Conservation (phyloP, 2,888 invertebrate species). For the Leptinotarsa peninsularis region DNA sequence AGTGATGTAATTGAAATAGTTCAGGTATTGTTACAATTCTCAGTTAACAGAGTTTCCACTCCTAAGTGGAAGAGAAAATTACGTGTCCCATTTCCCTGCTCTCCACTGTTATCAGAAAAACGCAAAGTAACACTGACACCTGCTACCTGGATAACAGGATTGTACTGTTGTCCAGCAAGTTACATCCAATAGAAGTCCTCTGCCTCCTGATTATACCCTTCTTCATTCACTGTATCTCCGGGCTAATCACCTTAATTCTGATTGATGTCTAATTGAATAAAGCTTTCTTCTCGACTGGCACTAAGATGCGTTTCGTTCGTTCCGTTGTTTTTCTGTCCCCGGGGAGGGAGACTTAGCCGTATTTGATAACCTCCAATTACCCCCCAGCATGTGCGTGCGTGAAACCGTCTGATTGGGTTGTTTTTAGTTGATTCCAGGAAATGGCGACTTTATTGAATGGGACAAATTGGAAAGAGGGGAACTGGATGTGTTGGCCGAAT, state of each 20-base stretch:
- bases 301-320: constrained; percentile 13
- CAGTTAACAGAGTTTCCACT: too few species aligned
- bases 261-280: constrained; percentile 65
- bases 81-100: too few species aligned
- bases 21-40: too few species aligned
- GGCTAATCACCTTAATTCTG: constrained; percentile 63
- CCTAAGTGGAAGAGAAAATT: too few species aligned
- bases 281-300: constrained; percentile 50
- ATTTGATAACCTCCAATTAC: constrained; percentile 35
- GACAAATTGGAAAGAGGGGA: constrained; percentile 10
- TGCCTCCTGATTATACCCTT: constrained; percentile 21
- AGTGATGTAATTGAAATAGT: too few species aligned
- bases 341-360: constrained; percentile 23
- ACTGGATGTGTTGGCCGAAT: background rate
- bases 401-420: constrained; percentile 31
- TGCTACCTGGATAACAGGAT: constrained; percentile 46
- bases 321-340: constrained; percentile 10
- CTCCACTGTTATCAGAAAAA: background rate
- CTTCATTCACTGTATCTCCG: constrained; percentile 53
- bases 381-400: constrained; percentile 25
- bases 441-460: constrained; percentile 28
- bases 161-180: constrained; percentile 35
- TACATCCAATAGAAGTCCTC: constrained; percentile 44
- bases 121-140: constrained; percentile 34
- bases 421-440: constrained; percentile 29